Conservation (phyloP, 2,888 invertebrate species). For the Conus canariensis region DNA sequence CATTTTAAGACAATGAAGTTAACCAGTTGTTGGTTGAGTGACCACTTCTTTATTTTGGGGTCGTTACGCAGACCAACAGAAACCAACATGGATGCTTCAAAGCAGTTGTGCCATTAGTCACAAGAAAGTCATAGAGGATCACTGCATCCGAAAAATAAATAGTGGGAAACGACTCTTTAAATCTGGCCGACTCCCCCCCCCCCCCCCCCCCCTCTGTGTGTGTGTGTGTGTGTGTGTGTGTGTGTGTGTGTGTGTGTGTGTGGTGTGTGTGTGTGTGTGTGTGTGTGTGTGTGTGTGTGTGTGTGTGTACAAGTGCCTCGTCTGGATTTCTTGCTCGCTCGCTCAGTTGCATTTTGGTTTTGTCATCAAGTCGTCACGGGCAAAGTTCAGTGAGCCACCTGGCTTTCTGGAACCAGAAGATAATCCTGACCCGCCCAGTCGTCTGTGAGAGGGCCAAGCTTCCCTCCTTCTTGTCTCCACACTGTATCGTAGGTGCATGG, state of each 20-base stretch:
- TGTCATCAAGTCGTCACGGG: not conserved
- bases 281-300: constrained; percentile 23
- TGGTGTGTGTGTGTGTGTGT: constrained; percentile 23
- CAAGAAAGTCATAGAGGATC: no score
- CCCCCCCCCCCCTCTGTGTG: not conserved
- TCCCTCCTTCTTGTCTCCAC: not conserved
- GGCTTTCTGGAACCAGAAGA: not conserved
- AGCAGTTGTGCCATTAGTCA: no score
- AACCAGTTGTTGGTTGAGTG: no score
- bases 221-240: constrained; percentile 18
- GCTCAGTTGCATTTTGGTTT: not conserved
- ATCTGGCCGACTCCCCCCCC: no score
- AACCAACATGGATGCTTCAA: no score
- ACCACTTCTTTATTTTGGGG: no score
- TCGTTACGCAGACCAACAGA: no score
- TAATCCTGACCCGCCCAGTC: not conserved
- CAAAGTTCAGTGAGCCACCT: not conserved
- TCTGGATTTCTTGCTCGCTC: not conserved
- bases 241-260: not conserved
- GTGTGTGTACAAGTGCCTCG: not conserved
- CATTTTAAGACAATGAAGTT: no score
- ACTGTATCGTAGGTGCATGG: not conserved
- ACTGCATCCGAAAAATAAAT: not conserved
- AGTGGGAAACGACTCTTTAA: not conserved
- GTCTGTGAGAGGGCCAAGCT: not conserved